Conservation (phyloP, 2,797 vertebrate species). For the Sebastes goodei region DNA sequence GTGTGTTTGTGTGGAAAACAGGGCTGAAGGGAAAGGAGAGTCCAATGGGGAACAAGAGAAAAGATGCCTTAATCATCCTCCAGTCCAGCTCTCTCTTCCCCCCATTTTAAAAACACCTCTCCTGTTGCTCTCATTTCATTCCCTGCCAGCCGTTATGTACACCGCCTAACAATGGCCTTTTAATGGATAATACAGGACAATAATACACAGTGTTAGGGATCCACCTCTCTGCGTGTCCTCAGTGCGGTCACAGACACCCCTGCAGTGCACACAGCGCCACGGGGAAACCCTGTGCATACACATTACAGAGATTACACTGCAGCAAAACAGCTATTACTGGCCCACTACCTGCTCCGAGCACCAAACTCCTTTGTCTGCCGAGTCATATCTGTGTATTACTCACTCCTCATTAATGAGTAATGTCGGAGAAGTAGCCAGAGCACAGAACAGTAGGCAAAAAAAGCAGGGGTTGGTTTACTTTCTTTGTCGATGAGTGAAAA, state of each 20-base stretch:
- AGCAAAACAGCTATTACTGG: constrained; percentile 53
- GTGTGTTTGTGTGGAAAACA: background rate
- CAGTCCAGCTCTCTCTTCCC: background rate
- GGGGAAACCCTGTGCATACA: constrained; percentile 49
- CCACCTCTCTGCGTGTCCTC: constrained; percentile 9
- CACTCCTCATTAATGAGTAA: constrained; percentile 39
- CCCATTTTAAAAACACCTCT: background rate
- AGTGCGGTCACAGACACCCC: constrained; percentile 19
- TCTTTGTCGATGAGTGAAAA: background rate
- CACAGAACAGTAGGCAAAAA: background rate
- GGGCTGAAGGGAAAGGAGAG: constrained; percentile 10
- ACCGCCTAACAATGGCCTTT: background rate
- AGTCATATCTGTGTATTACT: constrained; percentile 38
- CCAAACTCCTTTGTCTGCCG: constrained; percentile 25
- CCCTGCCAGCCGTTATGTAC: background rate
- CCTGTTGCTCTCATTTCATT: constrained; percentile 8
- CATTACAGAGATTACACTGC: constrained; percentile 60
- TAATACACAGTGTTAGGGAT: background rate
- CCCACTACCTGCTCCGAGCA: constrained; percentile 25
- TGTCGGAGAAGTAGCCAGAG: background rate
- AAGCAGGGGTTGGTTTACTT: background rate
- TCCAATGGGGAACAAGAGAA: background rate
- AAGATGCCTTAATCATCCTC: constrained; percentile 36
- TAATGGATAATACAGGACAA: background rate
- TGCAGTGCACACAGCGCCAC: constrained; percentile 34